Evolutionary conservation across 2,888 invertebrate species (phyloP), one percentile per base, ranked within the genome.

Genomic region (Apeira syringaria): DNA sequence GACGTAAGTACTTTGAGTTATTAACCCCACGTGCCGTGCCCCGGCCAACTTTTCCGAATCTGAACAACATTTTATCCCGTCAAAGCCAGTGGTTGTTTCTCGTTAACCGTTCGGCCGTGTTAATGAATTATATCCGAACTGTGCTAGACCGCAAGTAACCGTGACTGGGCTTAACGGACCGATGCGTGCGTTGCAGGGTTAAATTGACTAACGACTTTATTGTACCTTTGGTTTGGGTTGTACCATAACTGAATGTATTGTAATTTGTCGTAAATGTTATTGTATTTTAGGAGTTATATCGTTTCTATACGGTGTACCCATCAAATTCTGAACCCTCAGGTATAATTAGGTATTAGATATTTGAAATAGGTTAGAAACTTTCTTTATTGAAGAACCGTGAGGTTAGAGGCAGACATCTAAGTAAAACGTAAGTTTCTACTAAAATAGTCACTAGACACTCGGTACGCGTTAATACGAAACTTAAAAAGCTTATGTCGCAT

Each of bases 71-170:
- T 52, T 55, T 53, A 56, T 49, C 46, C 53, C 58, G 61, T 56
- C 58, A 62, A 47, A 57, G 48, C 42, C 51, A 47, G 56, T 47
- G 56, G 49, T 47, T 41, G 49, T 49, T 51, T 41, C 52, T 50
- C 49, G 50, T 47, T 50, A 47, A 42, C 33, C 33, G 50, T 50
- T 46, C 40, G 33, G 32, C 41, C 46, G 54, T 41, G 50, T 50
- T 56, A 51, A 56, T 53, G 60, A 68, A 66, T 68, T 64, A 61
- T 59, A 50, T 34, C 56, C 52, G 34, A 59, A 53, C 50, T 47
- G 57, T 50, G 54, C 41, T 56, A 50, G 58, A 55, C 58, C 56
- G 61, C 69, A 60, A 66, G 68, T 65, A 61, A 64, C 44, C 53
- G 46, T 69, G 66, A 66, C 59, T 32, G 37, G 52, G 50, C 36